Conservation (phyloP, 2,797 vertebrate genomes). For the Oryzias sinensis region DNA sequence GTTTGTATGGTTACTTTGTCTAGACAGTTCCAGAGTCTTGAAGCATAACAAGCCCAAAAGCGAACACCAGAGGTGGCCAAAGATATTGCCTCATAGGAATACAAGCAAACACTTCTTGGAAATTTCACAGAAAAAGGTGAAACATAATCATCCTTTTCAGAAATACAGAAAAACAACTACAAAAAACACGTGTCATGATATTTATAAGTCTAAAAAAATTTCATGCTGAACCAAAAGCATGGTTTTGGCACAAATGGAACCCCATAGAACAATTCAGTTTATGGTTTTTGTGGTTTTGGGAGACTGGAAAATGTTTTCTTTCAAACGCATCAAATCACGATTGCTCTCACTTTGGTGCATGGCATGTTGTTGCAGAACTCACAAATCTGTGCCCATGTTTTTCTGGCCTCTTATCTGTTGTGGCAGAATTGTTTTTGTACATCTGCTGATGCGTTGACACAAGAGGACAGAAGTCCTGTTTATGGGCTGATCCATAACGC, state of each 20-base stretch:
- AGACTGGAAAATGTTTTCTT: too few species aligned
- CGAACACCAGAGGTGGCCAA: not conserved
- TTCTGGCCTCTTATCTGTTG: slow-evolving; percentile 32
- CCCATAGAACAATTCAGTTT: too few species aligned
- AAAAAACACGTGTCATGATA: too few species aligned
- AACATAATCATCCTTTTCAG: too few species aligned
- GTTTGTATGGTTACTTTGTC: too few species aligned
- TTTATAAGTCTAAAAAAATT: too few species aligned
- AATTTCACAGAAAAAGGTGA: not conserved
- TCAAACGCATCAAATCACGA: not conserved
- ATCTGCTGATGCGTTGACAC: not conserved
- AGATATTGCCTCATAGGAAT: not conserved
- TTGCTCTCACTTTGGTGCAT: not conserved
- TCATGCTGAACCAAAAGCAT: too few species aligned
- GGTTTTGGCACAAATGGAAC: too few species aligned
- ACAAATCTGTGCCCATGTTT: slow-evolving; percentile 5
- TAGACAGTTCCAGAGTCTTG: too few species aligned
- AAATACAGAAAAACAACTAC: too few species aligned
- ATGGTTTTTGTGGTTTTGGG: too few species aligned
- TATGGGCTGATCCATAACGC: not conserved
- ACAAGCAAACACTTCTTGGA: not conserved
- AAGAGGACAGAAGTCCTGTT: not conserved
- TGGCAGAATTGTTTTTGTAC: slow-evolving; percentile 17
- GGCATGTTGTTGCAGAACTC: not conserved
- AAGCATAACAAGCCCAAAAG: not conserved